These are phyloP conservation scores for Dendrophyllia cribrosa DNA, from an alignment of 64 coral and sea anemone genomes.

Conservation along the genomic window DNA sequence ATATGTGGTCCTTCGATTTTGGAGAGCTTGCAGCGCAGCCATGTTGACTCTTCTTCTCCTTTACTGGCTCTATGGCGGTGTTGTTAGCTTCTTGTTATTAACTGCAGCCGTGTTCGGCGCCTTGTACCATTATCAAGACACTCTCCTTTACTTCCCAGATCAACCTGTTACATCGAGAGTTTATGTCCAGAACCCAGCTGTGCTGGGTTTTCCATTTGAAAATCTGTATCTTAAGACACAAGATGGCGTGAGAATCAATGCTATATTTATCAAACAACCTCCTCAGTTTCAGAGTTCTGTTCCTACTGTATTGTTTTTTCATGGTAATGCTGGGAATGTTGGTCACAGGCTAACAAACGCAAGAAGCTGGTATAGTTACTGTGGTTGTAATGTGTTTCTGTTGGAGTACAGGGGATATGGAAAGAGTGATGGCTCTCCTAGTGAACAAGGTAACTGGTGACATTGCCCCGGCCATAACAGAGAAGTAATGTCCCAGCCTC, in stretches of 20 bases:
- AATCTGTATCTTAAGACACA: slow-evolving; percentile 93
- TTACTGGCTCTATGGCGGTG: slow-evolving; percentile 98
- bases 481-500: not conserved
- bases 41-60: slow-evolving; percentile 89
- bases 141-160: slow-evolving; percentile 96
- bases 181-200: slow-evolving; percentile 92
- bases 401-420: slow-evolving; percentile 98
- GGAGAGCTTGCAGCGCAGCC: slow-evolving; percentile 93
- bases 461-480: not conserved
- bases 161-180: slow-evolving; percentile 93
- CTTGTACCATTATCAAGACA: slow-evolving; percentile 96
- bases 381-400: slow-evolving; percentile 94
- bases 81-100: slow-evolving; percentile 92
- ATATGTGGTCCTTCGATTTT: slow-evolving; percentile 86
- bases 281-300: slow-evolving; percentile 76
- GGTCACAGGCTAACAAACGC: slow-evolving; percentile 94
- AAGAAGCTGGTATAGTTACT: slow-evolving; percentile 83
- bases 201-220: slow-evolving; percentile 92
- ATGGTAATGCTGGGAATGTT: slow-evolving; percentile 98
- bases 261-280: slow-evolving; percentile 92
- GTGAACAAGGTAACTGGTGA: slow-evolving; percentile 93
- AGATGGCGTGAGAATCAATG: slow-evolving; percentile 94
- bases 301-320: slow-evolving; percentile 92
- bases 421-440: slow-evolving; percentile 95
- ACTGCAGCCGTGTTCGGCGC: slow-evolving; percentile 93